Percentiles rank a stretch among this genome's conserved stretches.
Conservation (phyloP, 2,113 vertebrate species). For the Cyprinodon tularosa region DNA sequence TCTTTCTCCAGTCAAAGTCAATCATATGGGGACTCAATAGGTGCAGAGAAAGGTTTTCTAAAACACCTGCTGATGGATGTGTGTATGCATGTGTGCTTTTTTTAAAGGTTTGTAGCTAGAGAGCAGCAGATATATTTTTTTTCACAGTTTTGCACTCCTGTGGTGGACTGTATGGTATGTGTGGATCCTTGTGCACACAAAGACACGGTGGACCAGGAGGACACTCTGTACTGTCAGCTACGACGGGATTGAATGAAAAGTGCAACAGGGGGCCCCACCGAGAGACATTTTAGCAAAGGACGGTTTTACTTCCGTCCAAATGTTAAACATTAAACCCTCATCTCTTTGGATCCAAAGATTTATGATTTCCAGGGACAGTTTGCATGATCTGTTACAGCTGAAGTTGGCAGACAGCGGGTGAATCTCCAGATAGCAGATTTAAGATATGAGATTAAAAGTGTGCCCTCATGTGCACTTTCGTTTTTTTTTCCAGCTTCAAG, state of each 20-base stretch:
- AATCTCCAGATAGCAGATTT: background rate
- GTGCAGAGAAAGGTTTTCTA: constrained; percentile 1
- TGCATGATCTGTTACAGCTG: background rate
- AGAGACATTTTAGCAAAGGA: background rate
- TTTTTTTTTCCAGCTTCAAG: background rate
- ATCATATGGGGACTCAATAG: background rate
- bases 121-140: background rate
- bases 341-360: constrained; percentile 28
- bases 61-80: background rate
- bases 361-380: constrained; percentile 33
- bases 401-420: background rate
- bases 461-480: background rate
- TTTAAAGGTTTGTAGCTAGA: background rate
- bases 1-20: background rate
- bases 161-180: background rate
- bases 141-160: background rate
- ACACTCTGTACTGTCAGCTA: background rate
- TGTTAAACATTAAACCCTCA: background rate
- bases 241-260: background rate
- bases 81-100: background rate
- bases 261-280: background rate
- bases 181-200: background rate
- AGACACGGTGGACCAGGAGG: background rate
- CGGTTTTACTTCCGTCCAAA: background rate
- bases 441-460: constrained; percentile 37